Base-by-base conservation (phyloP, 2,888 invertebrate genomes). In the Amaurobius ferox region DNA sequence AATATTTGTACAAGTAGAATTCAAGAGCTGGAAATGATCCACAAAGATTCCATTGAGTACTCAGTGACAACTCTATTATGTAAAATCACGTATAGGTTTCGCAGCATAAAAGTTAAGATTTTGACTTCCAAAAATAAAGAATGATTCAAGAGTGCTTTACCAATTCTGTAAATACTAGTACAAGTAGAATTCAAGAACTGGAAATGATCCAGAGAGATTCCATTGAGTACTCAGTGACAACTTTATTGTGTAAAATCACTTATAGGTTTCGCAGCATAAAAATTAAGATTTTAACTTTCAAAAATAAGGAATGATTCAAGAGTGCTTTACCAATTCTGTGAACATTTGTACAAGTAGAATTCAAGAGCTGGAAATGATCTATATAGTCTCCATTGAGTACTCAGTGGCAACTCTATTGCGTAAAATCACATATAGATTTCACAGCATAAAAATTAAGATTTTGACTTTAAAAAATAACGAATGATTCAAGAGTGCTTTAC, bases 211-310 rank as follows among this genome's bases (percentile, higher is more conserved):
- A 5, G 23, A 55, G 23, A 23, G 55, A 55, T 55, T 23, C 55
- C 55, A 55, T 23, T 55, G 55, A 55, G 23, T 23, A 55, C 23
- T 3, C 23, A 55, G 3, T 55, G 55, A 55, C 23, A 55, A 55
- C 55, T 55, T 16, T 55, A 19, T 55, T 55, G 23, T 55, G 19
- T 55, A 23, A 55, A 55, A 55, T 3, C 55, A 55, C 55, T 55
- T 55, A 23, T 19, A 55, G 55, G 55, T 55, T 55, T 55, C 55
- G 55, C 55, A 55, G 55, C 35, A 35, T 35, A 7, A n/a, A n/a
- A n/a, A n/a, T 9, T 9, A 35, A 9, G 35, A 5, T 9, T 9
- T 35, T 35, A 9, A 9, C 35, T 35, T 35, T 9, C 6, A 35
- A 35, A 35, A 35, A 35, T 5, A 35, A 35, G 35, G 35, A 9